A percentile compares a stretch with the other conserved stretches of the same genome.
phyloP scores from a whole-genome alignment of 2,797 vertebrate genomes.

The Podarcis lilfordi region DNA sequence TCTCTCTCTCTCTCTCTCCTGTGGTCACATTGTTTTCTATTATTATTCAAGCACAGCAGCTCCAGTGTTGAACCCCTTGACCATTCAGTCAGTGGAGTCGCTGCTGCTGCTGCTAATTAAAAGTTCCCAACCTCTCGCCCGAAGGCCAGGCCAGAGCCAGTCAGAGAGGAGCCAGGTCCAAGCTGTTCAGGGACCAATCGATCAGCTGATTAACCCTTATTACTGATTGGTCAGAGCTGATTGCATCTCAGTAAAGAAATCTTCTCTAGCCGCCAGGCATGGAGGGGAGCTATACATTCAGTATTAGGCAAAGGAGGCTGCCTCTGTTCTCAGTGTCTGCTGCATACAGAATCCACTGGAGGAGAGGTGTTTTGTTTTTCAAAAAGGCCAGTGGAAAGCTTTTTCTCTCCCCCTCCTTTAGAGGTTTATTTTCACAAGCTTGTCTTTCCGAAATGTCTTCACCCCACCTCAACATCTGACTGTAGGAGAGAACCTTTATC shows the following conservation, averaged over 20 bases:
- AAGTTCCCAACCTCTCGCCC: conserved; percentile 91
- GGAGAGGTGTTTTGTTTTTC: neutral
- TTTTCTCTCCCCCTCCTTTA: neutral
- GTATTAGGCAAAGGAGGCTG: conserved; percentile 68
- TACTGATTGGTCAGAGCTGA: conserved; percentile 90
- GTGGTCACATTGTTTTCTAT: conserved; percentile 83
- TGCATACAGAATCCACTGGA: conserved; percentile 45
- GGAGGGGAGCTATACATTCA: conserved; percentile 78
- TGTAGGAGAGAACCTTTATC: conserved; percentile 26
- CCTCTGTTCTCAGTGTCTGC: conserved; percentile 62
- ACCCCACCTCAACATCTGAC: conserved; percentile 20
- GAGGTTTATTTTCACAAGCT: conserved; percentile 37
- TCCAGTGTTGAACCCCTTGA: conserved; percentile 89
- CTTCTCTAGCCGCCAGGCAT: conserved; percentile 80
- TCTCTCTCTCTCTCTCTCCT: conserved; percentile 66
- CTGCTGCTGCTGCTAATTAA: conserved; percentile 89
- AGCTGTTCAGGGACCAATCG: conserved; percentile 80
- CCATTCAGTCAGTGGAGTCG: conserved; percentile 85
- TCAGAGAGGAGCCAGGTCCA: conserved; percentile 80
- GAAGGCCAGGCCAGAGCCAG: conserved; percentile 81
- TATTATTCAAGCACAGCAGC: conserved; percentile 87
- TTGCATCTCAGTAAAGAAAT: conserved; percentile 88
- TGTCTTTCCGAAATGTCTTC: neutral
- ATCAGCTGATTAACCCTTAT: conserved; percentile 92
- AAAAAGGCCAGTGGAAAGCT: neutral